Evolutionary conservation across 2,888 invertebrate genomes (phyloP).

Genomic region (Mesoligia furuncula): DNA sequence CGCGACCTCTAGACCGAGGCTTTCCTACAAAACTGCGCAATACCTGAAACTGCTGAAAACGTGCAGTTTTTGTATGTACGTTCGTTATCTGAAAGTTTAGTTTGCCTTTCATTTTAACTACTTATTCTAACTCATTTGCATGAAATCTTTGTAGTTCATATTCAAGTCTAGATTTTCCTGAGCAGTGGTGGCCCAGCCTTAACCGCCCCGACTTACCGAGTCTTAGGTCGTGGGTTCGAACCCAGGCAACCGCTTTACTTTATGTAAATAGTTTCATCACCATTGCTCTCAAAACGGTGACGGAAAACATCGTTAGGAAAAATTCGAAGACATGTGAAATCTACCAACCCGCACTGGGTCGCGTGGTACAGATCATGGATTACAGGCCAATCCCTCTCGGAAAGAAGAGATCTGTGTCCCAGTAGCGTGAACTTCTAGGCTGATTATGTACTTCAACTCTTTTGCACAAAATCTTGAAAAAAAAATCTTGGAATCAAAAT

Average conservation of each 20-base stretch:
- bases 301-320: background rate
- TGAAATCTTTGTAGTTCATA: background rate
- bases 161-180: background rate
- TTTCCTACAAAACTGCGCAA: slow-evolving; percentile 61
- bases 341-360: too few relatives aligned
- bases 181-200: background rate
- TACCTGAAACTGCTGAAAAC: slow-evolving; percentile 48
- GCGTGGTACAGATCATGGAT: background rate
- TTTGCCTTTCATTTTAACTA: slow-evolving; percentile 5
- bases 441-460: too few relatives aligned
- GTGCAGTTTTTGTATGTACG: slow-evolving; percentile 2
- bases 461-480: too few relatives aligned
- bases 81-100: slow-evolving; percentile 12
- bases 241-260: background rate
- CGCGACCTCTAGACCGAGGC: slow-evolving; percentile 63
- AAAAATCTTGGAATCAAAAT: too few relatives aligned
- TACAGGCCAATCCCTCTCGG: background rate
- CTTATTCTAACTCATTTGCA: background rate
- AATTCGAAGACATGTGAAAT: background rate
- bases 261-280: background rate
- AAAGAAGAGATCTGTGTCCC: too few relatives aligned
- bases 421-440: too few relatives aligned
- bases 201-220: background rate
- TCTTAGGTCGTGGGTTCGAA: background rate
- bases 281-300: background rate